Evolutionary conservation across 2,888 invertebrate species (phyloP), one percentile per base, ranked within the genome.

Genomic region (Periphyllus acericola): DNA sequence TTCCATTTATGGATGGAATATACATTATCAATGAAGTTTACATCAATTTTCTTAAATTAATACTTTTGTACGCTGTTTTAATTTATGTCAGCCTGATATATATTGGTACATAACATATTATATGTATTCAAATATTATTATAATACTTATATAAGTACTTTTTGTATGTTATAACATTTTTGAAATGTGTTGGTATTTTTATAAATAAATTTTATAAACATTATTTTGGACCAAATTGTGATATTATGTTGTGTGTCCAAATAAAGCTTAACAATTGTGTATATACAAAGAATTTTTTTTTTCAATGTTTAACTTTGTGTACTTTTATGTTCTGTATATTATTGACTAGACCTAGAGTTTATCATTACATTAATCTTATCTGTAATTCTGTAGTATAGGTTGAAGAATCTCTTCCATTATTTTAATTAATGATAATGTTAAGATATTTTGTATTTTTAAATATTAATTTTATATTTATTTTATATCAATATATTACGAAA

Each of bases 261-360:
- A 74, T 80, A 36, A 80, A 46, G 40, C 9, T 76, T 46, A 76
- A 84, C 25, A 76, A 60, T 34, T 72, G 17, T 86, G 86, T 79
- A 86, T 6, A 72, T 79, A 86, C 17, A 19, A 46, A 52, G 14
- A 19, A 25, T 79, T 79, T 80, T 86, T 79, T 72, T 72, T 72
- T 80, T 78, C 21, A 52, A 80, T 74, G 17, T 80, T 80, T 60
- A 74, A 80, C 17, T 46, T 60, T 55, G 32, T 86, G 21, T 55
- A 78, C 78, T 85, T 83, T 78, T 71, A 80, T 80, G 60, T 86
- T 80, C 55, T 80, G 40, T 86, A 72, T n/a, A 86, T 86, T 52
- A 40, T 83, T 46, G 19, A 21, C 60, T 25, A 86, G 36, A 80
- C 2, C 60, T 25, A 86, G 36, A 80, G 55, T 86, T 80, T 86